Conservation (phyloP, 1,140 invertebrate species). For the Anastrepha obliqua region DNA sequence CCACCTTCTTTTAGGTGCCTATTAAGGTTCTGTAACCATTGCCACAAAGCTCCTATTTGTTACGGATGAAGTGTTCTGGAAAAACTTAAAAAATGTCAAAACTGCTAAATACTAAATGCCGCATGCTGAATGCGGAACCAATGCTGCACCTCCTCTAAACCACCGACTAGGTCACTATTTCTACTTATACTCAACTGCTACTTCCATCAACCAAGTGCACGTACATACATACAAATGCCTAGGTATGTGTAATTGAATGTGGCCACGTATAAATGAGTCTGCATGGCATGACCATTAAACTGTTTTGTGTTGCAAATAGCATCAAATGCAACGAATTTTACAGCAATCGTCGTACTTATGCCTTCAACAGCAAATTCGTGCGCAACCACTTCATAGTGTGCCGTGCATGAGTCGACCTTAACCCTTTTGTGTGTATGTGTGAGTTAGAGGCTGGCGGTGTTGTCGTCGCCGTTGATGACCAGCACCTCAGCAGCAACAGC, state of each 20-base stretch:
- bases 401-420: slow-evolving; percentile 37
- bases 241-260: neutral
- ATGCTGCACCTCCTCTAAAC: neutral
- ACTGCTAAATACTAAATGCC: neutral
- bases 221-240: neutral
- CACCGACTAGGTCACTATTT: slow-evolving; percentile 3
- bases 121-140: neutral
- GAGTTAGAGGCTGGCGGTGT: neutral
- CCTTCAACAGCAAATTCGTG: slow-evolving; percentile 38
- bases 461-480: slow-evolving; percentile 23
- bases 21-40: too few species aligned
- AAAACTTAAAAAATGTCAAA: neutral
- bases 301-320: slow-evolving; percentile 23
- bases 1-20: too few species aligned
- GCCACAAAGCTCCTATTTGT: too few species aligned
- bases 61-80: neutral
- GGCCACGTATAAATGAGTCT: neutral
- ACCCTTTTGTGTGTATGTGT: slow-evolving; percentile 15
- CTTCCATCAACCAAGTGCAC: neutral
- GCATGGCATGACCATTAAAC: slow-evolving; percentile 37
- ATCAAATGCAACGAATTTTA: slow-evolving; percentile 40
- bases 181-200: neutral
- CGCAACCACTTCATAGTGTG: slow-evolving; percentile 33
- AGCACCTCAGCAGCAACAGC: slow-evolving; percentile 12
- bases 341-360: slow-evolving; percentile 7